Evolutionary conservation across 2,888 invertebrate species (phyloP).

Genomic region (Sinohyriopsis cumingii): DNA sequence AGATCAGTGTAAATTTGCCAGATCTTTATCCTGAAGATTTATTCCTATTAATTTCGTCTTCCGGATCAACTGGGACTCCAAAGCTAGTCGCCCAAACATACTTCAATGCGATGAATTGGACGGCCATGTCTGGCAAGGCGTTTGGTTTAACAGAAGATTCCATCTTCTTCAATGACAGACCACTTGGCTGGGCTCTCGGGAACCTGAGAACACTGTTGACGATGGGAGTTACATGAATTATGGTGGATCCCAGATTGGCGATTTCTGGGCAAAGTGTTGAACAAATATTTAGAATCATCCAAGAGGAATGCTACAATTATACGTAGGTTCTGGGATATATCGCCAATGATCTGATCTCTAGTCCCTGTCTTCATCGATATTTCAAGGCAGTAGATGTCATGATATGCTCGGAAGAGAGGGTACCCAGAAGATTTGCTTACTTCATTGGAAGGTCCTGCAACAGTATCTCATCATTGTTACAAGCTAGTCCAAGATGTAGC

Average conservation of each 20-base stretch:
- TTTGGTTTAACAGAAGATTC: slow-evolving; percentile 6
- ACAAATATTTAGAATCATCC: slow-evolving; percentile 18
- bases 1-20: slow-evolving; percentile 9
- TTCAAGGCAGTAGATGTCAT: slow-evolving; percentile 18
- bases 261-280: slow-evolving; percentile 18
- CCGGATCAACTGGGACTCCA: slow-evolving; percentile 32
- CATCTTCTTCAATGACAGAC: slow-evolving; percentile 22
- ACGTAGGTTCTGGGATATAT: slow-evolving; percentile 26
- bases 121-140: neutral
- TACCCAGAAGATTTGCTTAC: neutral
- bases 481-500: too few species aligned
- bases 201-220: slow-evolving; percentile 24
- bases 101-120: slow-evolving; percentile 23
- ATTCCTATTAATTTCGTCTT: slow-evolving; percentile 17
- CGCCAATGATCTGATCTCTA: slow-evolving; percentile 13
- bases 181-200: slow-evolving; percentile 28
- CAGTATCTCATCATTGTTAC: too few species aligned
- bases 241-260: slow-evolving; percentile 21
- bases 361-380: slow-evolving; percentile 5
- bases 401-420: slow-evolving; percentile 20
- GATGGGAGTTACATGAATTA: slow-evolving; percentile 22
- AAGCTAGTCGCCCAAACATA: slow-evolving; percentile 25
- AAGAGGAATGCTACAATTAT: slow-evolving; percentile 22
- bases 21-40: slow-evolving; percentile 28
- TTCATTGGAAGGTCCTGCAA: slow-evolving; percentile 9